Evolutionary conservation across 2,797 vertebrate genomes (phyloP).

Genomic region (Lithobates sylvaticus): DNA sequence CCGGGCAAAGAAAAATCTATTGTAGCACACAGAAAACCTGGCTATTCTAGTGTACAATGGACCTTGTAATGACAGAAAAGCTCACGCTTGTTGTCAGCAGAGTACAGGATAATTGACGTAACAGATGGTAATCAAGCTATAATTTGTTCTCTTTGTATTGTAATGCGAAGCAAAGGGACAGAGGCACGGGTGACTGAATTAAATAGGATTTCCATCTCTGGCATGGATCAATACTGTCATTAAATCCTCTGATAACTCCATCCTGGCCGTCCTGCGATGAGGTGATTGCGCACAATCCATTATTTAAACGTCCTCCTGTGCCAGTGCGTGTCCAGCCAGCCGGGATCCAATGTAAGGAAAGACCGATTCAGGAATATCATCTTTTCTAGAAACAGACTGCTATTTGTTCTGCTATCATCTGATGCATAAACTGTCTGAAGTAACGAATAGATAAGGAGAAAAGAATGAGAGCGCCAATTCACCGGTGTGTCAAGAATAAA

Average conservation of each 20-base stretch:
- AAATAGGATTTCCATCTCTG: conserved; percentile 42
- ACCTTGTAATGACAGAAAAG: not conserved
- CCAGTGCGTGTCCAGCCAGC: conserved; percentile 7
- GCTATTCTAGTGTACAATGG: no score
- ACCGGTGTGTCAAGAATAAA: no score
- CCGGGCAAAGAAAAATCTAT: no score
- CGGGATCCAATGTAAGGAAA: not conserved
- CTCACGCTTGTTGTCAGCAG: not conserved
- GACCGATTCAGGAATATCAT: not conserved
- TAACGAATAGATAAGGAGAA: no score
- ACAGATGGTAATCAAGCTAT: conserved; percentile 41
- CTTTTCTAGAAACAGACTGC: conserved; percentile 5
- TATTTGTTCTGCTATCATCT: not conserved
- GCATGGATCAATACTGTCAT: conserved; percentile 50
- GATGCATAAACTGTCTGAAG: no score
- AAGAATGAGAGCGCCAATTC: no score
- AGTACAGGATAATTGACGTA: conserved; percentile 41
- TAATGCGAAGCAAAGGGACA: conserved; percentile 12
- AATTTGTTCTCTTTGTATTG: conserved; percentile 44
- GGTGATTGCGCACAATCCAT: conserved; percentile 13
- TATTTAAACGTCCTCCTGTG: conserved; percentile 10
- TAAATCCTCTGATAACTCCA: conserved; percentile 25
- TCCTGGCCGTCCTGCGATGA: not conserved
- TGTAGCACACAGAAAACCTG: no score
- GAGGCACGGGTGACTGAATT: conserved; percentile 23